Percentiles rank a stretch among this genome's conserved stretches.
Evolutionary conservation across 2,888 invertebrate genomes (phyloP).

Genomic region (Pseudoips prasinana): DNA sequence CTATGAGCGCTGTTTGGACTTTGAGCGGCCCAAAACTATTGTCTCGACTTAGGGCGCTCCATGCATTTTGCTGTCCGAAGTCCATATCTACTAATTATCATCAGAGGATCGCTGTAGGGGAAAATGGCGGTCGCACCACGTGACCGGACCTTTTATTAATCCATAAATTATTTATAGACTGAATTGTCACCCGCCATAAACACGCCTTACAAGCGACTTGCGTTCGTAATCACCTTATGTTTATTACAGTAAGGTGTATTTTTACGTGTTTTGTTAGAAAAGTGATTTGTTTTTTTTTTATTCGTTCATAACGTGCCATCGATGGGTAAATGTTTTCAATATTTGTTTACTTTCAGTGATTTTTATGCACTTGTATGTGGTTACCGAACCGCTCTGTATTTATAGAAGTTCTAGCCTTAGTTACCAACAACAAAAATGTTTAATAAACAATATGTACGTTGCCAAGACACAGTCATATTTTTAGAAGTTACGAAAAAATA

Average conservation of each 20-base stretch:
- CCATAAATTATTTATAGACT: conserved; percentile 48
- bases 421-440: conserved; percentile 23
- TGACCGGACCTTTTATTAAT: conserved; percentile 45
- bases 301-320: conserved; percentile 17
- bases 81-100: conserved; percentile 39
- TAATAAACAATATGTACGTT: too few relatives aligned
- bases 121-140: conserved; percentile 41
- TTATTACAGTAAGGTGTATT: conserved; percentile 8
- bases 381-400: conserved; percentile 32
- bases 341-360: conserved; percentile 33
- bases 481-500: too few relatives aligned
- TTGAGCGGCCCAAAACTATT: too few relatives aligned
- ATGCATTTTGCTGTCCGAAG: conserved; percentile 6
- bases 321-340: conserved; percentile 31
- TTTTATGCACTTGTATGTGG: conserved; percentile 22
- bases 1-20: too few relatives aligned
- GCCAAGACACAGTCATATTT: too few relatives aligned
- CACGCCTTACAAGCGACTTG: conserved; percentile 26
- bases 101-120: conserved; percentile 39
- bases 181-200: conserved; percentile 41
- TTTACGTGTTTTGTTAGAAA: conserved; percentile 2
- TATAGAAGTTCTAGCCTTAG: conserved; percentile 24
- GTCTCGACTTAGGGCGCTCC: too few relatives aligned
- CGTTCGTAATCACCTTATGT: conserved; percentile 8
- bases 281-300: conserved; percentile 7